These are phyloP conservation scores for Parauchenoglanis ngamensis DNA, from an alignment of 2,797 vertebrate species.

Conservation along the genomic window DNA sequence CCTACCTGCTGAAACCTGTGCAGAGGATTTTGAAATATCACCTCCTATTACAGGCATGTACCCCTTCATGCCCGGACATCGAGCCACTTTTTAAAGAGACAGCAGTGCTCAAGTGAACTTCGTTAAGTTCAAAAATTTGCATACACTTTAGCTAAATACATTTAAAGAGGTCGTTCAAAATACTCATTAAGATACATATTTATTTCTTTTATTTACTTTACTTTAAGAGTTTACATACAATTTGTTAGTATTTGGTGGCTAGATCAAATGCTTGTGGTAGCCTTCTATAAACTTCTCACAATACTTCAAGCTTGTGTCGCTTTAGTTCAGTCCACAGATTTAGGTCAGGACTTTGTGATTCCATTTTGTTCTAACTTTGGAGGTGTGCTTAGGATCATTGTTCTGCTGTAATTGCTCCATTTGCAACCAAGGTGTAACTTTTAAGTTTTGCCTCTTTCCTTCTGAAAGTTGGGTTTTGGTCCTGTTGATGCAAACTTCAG, in stretches of 20 bases:
- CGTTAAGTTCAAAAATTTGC: neutral
- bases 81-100: neutral
- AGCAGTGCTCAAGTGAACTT: neutral
- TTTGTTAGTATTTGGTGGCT: neutral
- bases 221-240: neutral
- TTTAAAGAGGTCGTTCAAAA: neutral
- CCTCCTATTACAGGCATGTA: slow-evolving; percentile 89
- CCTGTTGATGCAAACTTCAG: neutral
- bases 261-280: no score
- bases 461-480: neutral
- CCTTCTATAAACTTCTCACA: neutral
- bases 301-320: neutral
- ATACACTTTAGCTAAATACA: neutral
- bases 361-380: neutral
- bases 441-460: no score
- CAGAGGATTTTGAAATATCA: slow-evolving; percentile 98
- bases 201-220: neutral
- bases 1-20: slow-evolving; percentile 93
- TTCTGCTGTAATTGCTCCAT: neutral
- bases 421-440: neutral
- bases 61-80: neutral
- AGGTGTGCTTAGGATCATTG: neutral
- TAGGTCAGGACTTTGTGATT: neutral
- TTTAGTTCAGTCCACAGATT: neutral
- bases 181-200: neutral